Conservation (phyloP, 2,888 invertebrate species). For the Anthophora plumipes region DNA sequence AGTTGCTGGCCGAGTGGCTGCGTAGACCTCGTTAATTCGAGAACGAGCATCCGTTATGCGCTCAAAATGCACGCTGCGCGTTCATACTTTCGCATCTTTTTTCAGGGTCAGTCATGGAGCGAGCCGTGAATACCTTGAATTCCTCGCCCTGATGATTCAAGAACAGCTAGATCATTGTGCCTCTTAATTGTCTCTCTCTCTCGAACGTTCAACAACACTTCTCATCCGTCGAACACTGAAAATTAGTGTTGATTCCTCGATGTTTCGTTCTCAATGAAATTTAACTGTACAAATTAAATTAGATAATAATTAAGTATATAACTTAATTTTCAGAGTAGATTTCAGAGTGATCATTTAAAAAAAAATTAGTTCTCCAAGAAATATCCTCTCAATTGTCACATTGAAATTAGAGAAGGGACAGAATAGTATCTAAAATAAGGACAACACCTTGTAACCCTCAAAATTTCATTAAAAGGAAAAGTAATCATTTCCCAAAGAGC, state of each 20-base stretch:
- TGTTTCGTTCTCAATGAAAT: background rate
- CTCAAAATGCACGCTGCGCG: conserved; percentile 54
- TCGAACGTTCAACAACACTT: background rate
- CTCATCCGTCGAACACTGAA: background rate
- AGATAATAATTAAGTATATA: too few species aligned
- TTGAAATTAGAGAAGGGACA: too few species aligned
- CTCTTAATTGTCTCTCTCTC: background rate
- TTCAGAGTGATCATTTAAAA: too few species aligned
- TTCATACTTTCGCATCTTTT: conserved; percentile 64
- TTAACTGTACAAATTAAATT: too few species aligned
- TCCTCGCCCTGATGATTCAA: background rate
- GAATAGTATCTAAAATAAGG: too few species aligned
- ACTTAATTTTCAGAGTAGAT: too few species aligned
- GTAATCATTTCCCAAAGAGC: too few species aligned
- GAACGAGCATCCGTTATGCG: conserved; percentile 66
- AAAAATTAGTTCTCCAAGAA: too few species aligned
- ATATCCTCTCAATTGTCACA: too few species aligned
- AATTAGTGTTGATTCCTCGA: background rate
- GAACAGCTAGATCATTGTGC: too few species aligned
- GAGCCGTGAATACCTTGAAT: conserved; percentile 16
- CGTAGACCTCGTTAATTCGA: conserved; percentile 67
- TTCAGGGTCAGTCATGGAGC: conserved; percentile 7
- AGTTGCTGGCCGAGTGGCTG: conserved; percentile 51
- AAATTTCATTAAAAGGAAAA: too few species aligned
- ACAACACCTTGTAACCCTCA: too few species aligned